Evolutionary conservation across 2,888 invertebrate species (phyloP), one percentile per base, ranked within the genome.

Genomic region (Macaria liturata): DNA sequence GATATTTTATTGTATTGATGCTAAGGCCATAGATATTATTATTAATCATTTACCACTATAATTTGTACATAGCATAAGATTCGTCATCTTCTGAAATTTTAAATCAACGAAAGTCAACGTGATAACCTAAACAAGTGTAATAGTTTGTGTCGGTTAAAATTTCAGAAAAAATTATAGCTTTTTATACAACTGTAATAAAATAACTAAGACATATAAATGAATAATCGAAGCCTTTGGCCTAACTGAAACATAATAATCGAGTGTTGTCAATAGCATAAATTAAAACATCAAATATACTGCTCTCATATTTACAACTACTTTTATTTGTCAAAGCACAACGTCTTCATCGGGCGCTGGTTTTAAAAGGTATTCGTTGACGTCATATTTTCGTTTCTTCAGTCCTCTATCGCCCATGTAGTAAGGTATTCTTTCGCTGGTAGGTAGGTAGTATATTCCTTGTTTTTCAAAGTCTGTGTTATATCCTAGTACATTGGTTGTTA

Each of bases 381-480:
- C 83, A 57, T 74, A 83, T 42, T 70, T 72, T 49, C 76, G 64
- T 57, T 70, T 75, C 8, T 62, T 78, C n/a, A 86, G 65, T 0
- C 81, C 88, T 5, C 78, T 70, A n/a, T 76, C 60, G 0, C 84
- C 88, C 46, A 82, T 65, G 61, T 81, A 85, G 64, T 80, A 91
- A 0, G 89, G 91, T 2, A 74, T 39, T 0, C 32, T 54, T 47
- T 81, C 82, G 9, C 65, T 70, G 0, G 88, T 86, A 0, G 89
- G 83, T 46, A 91, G 68, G 49, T 88, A 91, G 63, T 81, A 91
- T 45, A 91, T 75, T 1, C 91, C 90, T 0, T 83, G 81, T 31
- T 72, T 75, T 43, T 72, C 80, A 61, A 89, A 89, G 64, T 90
- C 78, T 0, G 89, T 90, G 3, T 76, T 78, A 0, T 82, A 80